Evolutionary conservation across 2,888 invertebrate species (phyloP).

Genomic region (Rotaria sp.): DNA sequence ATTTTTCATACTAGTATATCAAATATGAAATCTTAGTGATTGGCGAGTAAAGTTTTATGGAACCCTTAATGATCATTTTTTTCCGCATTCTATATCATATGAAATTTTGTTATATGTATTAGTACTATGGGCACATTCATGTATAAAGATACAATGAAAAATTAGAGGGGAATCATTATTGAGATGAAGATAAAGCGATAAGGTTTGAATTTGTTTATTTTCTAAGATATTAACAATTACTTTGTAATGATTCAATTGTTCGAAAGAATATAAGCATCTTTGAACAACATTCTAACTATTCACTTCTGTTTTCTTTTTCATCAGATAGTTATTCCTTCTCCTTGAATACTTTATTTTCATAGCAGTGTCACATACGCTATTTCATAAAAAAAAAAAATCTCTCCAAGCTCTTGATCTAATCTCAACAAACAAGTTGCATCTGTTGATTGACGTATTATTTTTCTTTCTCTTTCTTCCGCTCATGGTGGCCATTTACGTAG

Average conservation of each 20-base stretch:
- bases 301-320: neutral
- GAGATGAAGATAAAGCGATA: too few species aligned
- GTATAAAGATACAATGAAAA: too few species aligned
- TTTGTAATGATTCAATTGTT: too few species aligned
- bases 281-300: neutral
- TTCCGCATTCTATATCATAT: neutral
- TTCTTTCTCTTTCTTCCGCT: neutral
- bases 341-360: neutral
- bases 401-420: neutral
- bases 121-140: too few species aligned
- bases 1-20: too few species aligned
- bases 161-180: too few species aligned
- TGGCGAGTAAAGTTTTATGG: too few species aligned
- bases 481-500: neutral
- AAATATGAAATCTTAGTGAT: too few species aligned
- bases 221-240: too few species aligned
- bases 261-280: neutral
- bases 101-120: neutral
- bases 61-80: too few species aligned
- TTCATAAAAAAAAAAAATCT: neutral
- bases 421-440: neutral
- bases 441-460: neutral
- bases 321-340: neutral
- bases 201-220: too few species aligned
- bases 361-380: neutral